Evolutionary conservation across 1,140 invertebrate species (phyloP), one percentile per base, ranked within the genome.

Genomic region (Plutomurus gul): DNA sequence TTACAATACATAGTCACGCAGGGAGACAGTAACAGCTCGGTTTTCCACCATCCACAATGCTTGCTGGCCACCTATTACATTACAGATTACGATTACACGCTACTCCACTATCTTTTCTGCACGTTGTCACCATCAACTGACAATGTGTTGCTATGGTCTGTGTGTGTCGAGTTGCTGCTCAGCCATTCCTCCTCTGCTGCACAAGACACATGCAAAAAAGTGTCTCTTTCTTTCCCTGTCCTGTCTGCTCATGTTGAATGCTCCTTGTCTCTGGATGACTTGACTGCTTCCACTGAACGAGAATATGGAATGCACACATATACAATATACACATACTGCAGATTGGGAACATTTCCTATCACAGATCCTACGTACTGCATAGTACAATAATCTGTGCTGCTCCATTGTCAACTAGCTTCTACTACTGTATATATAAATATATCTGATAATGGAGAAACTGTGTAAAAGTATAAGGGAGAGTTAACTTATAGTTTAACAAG

Each of bases 141-240:
- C n/a, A n/a, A n/a, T n/a, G n/a, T n/a, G n/a, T n/a, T n/a, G n/a
- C n/a, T n/a, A n/a, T n/a, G n/a, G n/a, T n/a, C n/a, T n/a, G n/a
- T n/a, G n/a, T n/a, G n/a, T n/a, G n/a, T n/a, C n/a, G n/a, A n/a
- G n/a, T n/a, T n/a, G n/a, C n/a, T n/a, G n/a, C n/a, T n/a, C n/a
- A n/a, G n/a, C n/a, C n/a, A n/a, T n/a, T n/a, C n/a, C n/a, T n/a
- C n/a, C n/a, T n/a, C n/a, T n/a, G n/a, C n/a, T n/a, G n/a, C n/a
- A n/a, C 56, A 65, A 65, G 56, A 65, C 56, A 65, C 27, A 65
- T 65, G 56, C 27, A 65, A 65, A 65, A 65, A 65, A 65, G 56
- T 65, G 56, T 65, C 56, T 65, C 56, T 33, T 65, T 30, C 56
- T 65, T 30, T 65, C 56, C 16, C 56, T 10, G 30, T 65, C 13